Evolutionary conservation across 1,140 invertebrate genomes (phyloP), one percentile per base, ranked within the genome.

Genomic region (Trissolcus basalis): DNA sequence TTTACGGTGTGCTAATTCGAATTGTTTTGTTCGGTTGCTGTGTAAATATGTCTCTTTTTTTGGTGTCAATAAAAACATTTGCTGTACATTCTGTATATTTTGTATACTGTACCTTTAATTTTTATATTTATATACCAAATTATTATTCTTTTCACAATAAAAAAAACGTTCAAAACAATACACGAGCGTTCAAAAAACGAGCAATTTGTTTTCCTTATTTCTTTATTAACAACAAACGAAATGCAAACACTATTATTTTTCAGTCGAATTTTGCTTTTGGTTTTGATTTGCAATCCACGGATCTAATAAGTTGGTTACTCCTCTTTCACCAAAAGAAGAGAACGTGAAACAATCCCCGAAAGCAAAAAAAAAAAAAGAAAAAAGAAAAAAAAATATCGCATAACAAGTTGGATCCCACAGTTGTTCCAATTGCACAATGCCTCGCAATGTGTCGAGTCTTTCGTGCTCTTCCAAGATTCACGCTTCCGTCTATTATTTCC

Each of bases 41-140:
- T 68, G 45, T 45, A 50, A 32, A 74, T 47, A 68, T 27, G 51
- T 68, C 41, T 51, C 51, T 61, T 74, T 45, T 74, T 58, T 53
- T 74, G 56, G 56, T n/a, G 15, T 67, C 43, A 14, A 12, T 13
- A 11, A 12, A 13, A 12, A 44, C 12, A 13, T 10, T 48, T 19
- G 16, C 8, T 48, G 45, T 48, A 58, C 9, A 39, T 39, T 39
- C n/a, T 60, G 13, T n/a, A 43, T 55, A 45, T 1, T 60, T 56
- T 59, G 13, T 64, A 53, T 33, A 51, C 45, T 45, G 19, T 27
- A 27, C 1, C 19, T 6, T 55, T 49, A 39, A 69, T 59, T 45
- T 48, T 48, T 48, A 16, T 27, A 48, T 19, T 19, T 27, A 27
- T n/a, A n/a, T 27, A 27, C 19, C 19, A 27, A 27, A 27, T n/a